These are phyloP conservation scores for Tachystola acroxantha DNA, from an alignment of 2,888 invertebrate genomes.

Conservation along the genomic window DNA sequence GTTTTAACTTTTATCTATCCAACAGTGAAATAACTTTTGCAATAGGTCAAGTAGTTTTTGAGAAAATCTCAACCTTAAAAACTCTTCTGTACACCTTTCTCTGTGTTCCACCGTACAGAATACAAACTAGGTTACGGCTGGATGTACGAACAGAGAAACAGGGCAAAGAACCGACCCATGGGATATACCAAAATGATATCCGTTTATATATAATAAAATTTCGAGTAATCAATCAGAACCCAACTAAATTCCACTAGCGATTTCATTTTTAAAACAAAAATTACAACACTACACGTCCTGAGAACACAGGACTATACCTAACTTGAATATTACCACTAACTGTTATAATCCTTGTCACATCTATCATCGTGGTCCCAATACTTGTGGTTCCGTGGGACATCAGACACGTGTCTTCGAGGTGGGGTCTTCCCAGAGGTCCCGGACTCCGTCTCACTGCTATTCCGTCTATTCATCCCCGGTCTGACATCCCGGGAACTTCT, in stretches of 20 bases:
- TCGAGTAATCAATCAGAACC: not conserved
- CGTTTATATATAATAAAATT: no score
- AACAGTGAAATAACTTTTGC: no score
- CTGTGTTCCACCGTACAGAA: no score
- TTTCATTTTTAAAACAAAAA: not conserved
- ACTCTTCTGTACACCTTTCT: no score
- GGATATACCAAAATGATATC: no score
- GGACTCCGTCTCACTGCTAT: slow-evolving; percentile 38
- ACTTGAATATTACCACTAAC: no score
- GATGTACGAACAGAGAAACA: no score
- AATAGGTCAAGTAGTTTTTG: no score
- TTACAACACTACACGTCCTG: not conserved
- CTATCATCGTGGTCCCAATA: slow-evolving; percentile 72
- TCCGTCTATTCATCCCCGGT: slow-evolving; percentile 33
- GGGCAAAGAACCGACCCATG: no score
- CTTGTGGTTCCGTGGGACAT: slow-evolving; percentile 61
- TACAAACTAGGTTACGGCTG: no score
- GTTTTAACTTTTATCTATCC: no score
- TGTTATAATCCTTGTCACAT: slow-evolving; percentile 66
- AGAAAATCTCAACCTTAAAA: no score
- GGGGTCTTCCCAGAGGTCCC: slow-evolving; percentile 29
- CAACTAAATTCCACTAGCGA: not conserved
- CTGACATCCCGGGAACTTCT: slow-evolving; percentile 36
- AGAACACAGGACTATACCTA: not conserved
- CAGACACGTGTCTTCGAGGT: slow-evolving; percentile 48